Conservation (phyloP, 2,888 invertebrate species). For the Parnassius glacialis region DNA sequence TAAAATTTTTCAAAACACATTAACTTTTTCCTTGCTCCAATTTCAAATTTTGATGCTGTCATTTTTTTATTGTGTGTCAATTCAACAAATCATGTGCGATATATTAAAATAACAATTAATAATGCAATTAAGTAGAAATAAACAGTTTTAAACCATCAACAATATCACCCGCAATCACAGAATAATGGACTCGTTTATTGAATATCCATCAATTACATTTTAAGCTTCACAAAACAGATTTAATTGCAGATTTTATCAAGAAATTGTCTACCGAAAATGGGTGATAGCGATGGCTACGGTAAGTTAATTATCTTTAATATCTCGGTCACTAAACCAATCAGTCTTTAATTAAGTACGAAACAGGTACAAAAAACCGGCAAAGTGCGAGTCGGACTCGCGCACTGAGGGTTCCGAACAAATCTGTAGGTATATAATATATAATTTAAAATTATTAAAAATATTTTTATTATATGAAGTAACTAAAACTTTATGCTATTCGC, state of each 20-base stretch:
- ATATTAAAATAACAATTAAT: not conserved
- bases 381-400: too few species aligned
- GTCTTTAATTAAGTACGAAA: too few species aligned
- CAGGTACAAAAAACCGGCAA: too few species aligned
- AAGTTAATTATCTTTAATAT: not conserved
- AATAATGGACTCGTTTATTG: constrained; percentile 13
- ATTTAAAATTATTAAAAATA: too few species aligned
- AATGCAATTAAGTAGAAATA: constrained; percentile 3
- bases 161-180: not conserved
- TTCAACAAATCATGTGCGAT: constrained; percentile 6
- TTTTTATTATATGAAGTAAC: too few species aligned
- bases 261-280: constrained; percentile 12
- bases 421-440: too few species aligned
- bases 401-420: too few species aligned
- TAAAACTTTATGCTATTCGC: too few species aligned
- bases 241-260: constrained; percentile 1
- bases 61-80: not conserved
- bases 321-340: too few species aligned
- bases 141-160: not conserved
- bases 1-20: too few species aligned
- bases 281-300: constrained; percentile 25
- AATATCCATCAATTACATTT: not conserved
- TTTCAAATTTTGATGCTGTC: constrained; percentile 1
- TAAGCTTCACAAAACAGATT: constrained; percentile 2
- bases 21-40: not conserved